phyloP scores from a whole-genome alignment of 2,888 invertebrate species.

The Hydropsyche betteni region DNA sequence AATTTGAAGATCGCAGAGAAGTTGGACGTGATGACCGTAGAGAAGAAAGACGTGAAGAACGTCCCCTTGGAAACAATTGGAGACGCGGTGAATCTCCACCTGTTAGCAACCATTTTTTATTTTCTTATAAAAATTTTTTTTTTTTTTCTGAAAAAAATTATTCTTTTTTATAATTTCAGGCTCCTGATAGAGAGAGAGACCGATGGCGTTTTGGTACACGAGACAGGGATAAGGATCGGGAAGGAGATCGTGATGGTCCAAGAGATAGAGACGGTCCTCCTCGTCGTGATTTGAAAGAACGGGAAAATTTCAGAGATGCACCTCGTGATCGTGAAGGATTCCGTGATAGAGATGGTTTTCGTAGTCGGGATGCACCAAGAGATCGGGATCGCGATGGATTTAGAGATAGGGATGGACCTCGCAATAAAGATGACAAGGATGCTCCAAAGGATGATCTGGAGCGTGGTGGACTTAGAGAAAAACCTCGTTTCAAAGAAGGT shows the following conservation, averaged over 20 bases:
- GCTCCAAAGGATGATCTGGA: no score
- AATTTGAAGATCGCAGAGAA: conserved; percentile 44
- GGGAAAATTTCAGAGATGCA: conserved; percentile 40
- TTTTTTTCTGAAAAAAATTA: neutral
- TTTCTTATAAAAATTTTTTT: neutral
- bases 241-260: conserved; percentile 35
- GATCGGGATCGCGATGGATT: conserved; percentile 53
- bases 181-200: neutral
- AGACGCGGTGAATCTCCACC: conserved; percentile 57
- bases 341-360: conserved; percentile 54
- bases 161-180: conserved; percentile 5
- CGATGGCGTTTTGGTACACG: conserved; percentile 43
- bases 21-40: conserved; percentile 34
- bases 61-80: conserved; percentile 57
- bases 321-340: conserved; percentile 43
- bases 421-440: conserved; percentile 42
- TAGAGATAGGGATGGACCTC: conserved; percentile 52
- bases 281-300: conserved; percentile 43
- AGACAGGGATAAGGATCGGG: conserved; percentile 16
- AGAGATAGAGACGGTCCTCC: conserved; percentile 20
- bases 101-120: neutral
- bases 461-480: conserved; percentile 7
- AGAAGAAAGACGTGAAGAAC: conserved; percentile 25
- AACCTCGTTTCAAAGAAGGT: conserved; percentile 51
- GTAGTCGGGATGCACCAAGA: conserved; percentile 55